phyloP scores from a whole-genome alignment of 2,113 vertebrate species.

The Elephantulus edwardii region DNA sequence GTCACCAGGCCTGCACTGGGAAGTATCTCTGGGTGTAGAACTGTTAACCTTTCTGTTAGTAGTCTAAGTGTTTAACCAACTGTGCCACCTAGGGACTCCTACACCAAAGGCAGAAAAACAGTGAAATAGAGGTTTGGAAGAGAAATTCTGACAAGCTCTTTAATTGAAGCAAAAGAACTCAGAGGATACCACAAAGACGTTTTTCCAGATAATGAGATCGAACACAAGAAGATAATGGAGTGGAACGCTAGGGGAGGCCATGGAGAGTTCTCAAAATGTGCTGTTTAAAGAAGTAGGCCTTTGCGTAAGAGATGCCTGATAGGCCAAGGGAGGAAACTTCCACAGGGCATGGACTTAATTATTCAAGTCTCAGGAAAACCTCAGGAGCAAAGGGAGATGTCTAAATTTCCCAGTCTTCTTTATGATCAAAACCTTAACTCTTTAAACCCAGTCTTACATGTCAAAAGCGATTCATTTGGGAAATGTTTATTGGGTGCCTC shows the following conservation, averaged over 20 bases:
- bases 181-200: not conserved
- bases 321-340: not conserved
- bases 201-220: not conserved
- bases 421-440: not conserved
- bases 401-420: not conserved
- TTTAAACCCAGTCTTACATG: not conserved
- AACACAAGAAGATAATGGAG: not conserved
- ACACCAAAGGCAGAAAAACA: not conserved
- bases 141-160: constrained; percentile 10
- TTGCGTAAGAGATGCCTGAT: not conserved
- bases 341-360: not conserved
- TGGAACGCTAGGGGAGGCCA: accelerated
- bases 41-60: not conserved
- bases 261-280: not conserved
- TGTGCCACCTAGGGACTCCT: not conserved
- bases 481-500: not conserved
- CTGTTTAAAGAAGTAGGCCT: not conserved
- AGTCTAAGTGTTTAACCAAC: not conserved
- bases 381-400: not conserved
- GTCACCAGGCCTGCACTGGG: not conserved
- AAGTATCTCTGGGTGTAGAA: not conserved
- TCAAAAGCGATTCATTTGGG: no score
- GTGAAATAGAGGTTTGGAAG: not conserved
- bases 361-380: constrained; percentile 19
- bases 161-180: not conserved